Evolutionary conservation across 2,113 vertebrate genomes (phyloP).

Genomic region (Lepisosteus osseus): DNA sequence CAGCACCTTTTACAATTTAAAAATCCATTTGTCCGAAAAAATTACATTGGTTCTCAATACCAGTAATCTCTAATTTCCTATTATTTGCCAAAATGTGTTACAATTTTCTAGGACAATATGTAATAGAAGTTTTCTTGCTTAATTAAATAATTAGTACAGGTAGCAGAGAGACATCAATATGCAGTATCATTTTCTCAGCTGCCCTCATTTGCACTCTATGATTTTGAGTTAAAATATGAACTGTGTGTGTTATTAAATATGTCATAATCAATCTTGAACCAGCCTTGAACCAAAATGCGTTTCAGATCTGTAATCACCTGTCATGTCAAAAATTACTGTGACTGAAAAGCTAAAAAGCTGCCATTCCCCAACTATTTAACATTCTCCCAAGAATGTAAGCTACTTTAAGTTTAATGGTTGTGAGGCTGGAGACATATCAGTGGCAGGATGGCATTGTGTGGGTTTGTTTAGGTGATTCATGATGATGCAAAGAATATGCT

Average conservation of each 20-base stretch:
- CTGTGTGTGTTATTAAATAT: neutral
- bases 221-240: neutral
- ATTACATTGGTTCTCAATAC: neutral
- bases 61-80: neutral
- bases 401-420: no score
- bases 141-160: no score
- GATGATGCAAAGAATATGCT: no score
- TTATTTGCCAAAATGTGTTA: slow-evolving; percentile 2
- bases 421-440: no score
- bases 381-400: no score
- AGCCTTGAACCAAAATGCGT: neutral
- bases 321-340: neutral
- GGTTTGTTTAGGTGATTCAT: no score
- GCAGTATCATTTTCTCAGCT: neutral
- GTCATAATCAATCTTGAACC: neutral
- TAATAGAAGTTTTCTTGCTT: no score
- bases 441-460: no score
- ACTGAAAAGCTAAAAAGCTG: no score
- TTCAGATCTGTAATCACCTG: neutral
- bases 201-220: neutral
- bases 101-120: neutral
- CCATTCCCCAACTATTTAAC: no score
- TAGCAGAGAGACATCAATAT: no score
- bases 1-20: no score
- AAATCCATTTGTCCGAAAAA: neutral